Conservation (phyloP, 2,888 invertebrate species). For the Cephus sareptanus region DNA sequence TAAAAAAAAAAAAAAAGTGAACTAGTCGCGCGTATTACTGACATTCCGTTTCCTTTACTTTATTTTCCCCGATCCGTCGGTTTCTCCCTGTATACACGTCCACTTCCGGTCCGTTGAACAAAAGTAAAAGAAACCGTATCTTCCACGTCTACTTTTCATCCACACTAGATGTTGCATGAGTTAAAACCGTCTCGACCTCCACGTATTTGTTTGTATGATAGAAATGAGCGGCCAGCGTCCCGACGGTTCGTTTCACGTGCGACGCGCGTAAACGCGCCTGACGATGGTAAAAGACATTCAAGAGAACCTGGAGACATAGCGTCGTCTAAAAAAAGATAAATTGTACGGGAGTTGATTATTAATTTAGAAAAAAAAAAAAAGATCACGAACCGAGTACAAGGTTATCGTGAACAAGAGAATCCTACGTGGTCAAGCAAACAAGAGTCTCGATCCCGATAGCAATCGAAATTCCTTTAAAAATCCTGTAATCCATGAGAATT, state of each 20-base stretch:
- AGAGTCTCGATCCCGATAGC: not conserved
- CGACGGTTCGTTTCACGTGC: not conserved
- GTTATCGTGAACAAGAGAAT: not conserved
- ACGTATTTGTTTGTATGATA: conserved; percentile 60
- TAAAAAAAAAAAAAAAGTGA: conserved; percentile 12
- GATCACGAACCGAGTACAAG: not conserved
- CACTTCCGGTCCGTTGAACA: not conserved
- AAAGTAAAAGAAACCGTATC: not conserved
- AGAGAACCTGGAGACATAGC: not conserved
- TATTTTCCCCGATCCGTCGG: not conserved
- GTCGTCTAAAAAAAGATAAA: not conserved
- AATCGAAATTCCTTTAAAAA: too few relatives aligned
- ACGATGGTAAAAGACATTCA: not conserved
- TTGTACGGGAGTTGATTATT: not conserved
- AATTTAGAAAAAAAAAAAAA: not conserved
- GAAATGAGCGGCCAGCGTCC: conserved; percentile 23
- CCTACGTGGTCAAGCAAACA: not conserved
- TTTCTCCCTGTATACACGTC: not conserved
- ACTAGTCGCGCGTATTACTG: conserved; percentile 10
- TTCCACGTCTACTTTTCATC: conserved; percentile 22
- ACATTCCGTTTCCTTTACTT: not conserved
- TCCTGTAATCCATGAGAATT: too few relatives aligned
- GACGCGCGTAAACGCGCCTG: not conserved
- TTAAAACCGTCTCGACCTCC: conserved; percentile 42
- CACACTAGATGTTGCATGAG: conserved; percentile 58